phyloP scores from a whole-genome alignment of 2,113 vertebrate species.

The Zosterops pallidus region DNA sequence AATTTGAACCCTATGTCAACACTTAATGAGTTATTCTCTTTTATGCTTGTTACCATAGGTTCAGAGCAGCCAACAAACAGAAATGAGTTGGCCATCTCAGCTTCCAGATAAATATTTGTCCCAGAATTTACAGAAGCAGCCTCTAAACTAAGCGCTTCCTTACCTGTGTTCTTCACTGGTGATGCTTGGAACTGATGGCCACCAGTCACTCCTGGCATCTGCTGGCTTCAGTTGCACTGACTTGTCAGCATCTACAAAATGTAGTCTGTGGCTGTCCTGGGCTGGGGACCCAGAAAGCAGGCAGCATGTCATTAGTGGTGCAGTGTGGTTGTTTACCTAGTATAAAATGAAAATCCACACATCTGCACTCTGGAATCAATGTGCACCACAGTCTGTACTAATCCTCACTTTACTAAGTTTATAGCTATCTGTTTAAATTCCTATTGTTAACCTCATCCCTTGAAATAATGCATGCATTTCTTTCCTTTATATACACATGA shows the following conservation, averaged over 20 bases:
- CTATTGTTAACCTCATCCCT: neutral
- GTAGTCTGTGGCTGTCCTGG: neutral
- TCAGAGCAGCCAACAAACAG: neutral
- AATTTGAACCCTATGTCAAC: neutral
- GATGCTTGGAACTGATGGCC: neutral
- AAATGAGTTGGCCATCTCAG: neutral
- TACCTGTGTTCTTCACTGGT: neutral
- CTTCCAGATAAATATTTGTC: neutral
- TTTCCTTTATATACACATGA: neutral
- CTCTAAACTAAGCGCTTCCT: neutral
- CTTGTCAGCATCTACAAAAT: neutral
- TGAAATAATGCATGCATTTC: neutral
- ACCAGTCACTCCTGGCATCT: neutral
- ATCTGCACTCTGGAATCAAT: neutral
- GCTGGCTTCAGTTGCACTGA: neutral
- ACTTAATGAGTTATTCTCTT: neutral
- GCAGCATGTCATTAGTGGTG: neutral
- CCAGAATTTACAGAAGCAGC: neutral
- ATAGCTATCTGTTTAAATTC: neutral
- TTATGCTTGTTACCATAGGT: neutral
- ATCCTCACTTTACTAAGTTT: neutral
- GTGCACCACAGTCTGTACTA: neutral
- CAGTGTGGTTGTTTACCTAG: neutral
- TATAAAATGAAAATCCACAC: slow-evolving; percentile 25
- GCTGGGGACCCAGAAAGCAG: neutral